Percentiles rank a stretch among this genome's conserved stretches.
Evolutionary conservation across 2,113 vertebrate species (phyloP).

Genomic region (Ceratotherium simum): DNA sequence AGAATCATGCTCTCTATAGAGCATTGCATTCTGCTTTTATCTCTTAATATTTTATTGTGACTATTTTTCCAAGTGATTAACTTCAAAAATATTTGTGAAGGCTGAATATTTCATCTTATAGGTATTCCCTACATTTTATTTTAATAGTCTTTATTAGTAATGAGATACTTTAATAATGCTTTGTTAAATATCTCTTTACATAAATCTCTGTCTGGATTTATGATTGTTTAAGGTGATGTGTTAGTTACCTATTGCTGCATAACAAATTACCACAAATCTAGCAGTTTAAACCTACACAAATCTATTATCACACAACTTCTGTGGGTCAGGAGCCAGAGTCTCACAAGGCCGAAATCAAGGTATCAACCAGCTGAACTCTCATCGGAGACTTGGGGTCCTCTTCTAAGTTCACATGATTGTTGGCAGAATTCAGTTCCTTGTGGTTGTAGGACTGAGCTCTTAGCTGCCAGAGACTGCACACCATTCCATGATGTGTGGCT

Average conservation of each 20-base stretch:
- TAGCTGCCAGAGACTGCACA: not conserved
- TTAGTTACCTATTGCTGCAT: not conserved
- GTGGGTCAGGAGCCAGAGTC: not conserved
- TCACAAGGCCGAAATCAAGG: not conserved
- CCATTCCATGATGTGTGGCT: not conserved
- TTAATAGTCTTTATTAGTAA: not conserved
- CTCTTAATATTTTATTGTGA: slow-evolving; percentile 12
- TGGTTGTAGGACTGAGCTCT: not conserved
- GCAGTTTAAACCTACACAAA: not conserved
- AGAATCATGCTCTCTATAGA: not conserved
- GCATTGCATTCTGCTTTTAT: not conserved
- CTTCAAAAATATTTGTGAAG: slow-evolving; percentile 1
- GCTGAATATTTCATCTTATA: not conserved
- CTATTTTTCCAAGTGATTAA: slow-evolving; percentile 2
- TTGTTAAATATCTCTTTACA: not conserved
- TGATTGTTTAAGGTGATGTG: not conserved
- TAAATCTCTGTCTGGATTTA: not conserved
- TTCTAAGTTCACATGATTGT: not conserved
- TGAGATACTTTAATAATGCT: not conserved
- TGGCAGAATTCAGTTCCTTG: not conserved
- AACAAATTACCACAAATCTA: not conserved
- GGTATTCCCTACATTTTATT: not conserved
- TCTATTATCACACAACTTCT: not conserved
- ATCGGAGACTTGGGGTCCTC: not conserved
- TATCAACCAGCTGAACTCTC: not conserved